phyloP scores from a whole-genome alignment of 2,888 invertebrate species.

The Lasioglossum calceatum region DNA sequence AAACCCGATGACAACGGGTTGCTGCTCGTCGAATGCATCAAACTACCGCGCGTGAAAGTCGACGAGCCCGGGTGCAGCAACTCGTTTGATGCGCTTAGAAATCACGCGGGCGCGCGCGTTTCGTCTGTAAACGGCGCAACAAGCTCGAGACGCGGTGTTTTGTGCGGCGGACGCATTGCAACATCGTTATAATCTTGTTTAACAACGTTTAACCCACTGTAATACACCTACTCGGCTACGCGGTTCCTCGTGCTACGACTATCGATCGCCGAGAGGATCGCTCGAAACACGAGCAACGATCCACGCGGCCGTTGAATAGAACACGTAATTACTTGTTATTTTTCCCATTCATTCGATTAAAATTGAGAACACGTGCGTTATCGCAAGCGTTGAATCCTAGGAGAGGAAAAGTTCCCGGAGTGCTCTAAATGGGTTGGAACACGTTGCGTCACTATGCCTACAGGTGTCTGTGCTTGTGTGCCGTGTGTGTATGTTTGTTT shows the following conservation, averaged over 20 bases:
- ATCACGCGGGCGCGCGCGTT: constrained; percentile 1
- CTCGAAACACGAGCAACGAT: neutral
- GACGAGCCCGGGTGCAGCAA: constrained; percentile 19
- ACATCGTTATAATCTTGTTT: constrained; percentile 16
- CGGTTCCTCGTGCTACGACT: constrained; percentile 1
- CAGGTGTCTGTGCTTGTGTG: neutral
- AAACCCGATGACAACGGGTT: constrained; percentile 10
- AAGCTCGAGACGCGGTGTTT: constrained; percentile 2
- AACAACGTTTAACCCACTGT: constrained; percentile 28
- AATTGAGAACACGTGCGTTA: neutral
- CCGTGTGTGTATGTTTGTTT: neutral
- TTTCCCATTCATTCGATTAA: neutral
- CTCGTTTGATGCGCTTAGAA: constrained; percentile 10
- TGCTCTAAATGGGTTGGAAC: constrained; percentile 5
- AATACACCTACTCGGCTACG: constrained; percentile 33
- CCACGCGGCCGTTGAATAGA: constrained; percentile 3
- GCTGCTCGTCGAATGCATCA: neutral
- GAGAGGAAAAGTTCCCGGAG: neutral
- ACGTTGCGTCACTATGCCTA: constrained; percentile 3
- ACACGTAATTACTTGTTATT: neutral
- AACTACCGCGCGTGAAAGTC: constrained; percentile 13
- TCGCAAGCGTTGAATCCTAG: constrained; percentile 5
- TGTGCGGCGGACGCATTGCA: constrained; percentile 23
- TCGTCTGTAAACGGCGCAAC: neutral
- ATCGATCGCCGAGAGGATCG: constrained; percentile 7